These are phyloP conservation scores for Tetraodon nigroviridis DNA, from an alignment of 2,113 vertebrate genomes.

Conservation along the genomic window DNA sequence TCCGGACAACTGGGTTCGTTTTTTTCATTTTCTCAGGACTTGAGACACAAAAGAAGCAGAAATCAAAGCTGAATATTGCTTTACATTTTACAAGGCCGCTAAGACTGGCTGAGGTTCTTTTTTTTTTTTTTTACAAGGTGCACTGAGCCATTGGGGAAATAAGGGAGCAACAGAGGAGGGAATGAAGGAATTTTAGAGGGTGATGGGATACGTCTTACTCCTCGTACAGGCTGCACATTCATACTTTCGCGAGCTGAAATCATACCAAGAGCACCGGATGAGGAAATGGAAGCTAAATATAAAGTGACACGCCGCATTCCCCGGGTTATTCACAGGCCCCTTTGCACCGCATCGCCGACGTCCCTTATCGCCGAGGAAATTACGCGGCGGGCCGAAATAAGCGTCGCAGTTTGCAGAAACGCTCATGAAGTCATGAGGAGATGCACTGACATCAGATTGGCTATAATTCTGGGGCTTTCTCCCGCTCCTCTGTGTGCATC, in stretches of 20 bases:
- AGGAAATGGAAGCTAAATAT: slow-evolving; percentile 65
- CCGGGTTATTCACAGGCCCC: slow-evolving; percentile 52
- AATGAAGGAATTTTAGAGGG: slow-evolving; percentile 58
- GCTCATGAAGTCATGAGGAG: slow-evolving; percentile 38
- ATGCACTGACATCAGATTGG: slow-evolving; percentile 55
- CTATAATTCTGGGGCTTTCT: slow-evolving; percentile 45
- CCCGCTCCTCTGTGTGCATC: slow-evolving; percentile 50
- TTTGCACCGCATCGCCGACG: slow-evolving; percentile 38
- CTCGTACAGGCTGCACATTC: slow-evolving; percentile 25
- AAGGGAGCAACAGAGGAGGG: slow-evolving; percentile 53
- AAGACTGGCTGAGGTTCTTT: slow-evolving; percentile 36
- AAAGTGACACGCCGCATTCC: slow-evolving; percentile 63
- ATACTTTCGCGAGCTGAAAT: slow-evolving; percentile 39
- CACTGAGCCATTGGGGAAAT: slow-evolving; percentile 64
- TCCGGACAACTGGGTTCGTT: slow-evolving; percentile 8
- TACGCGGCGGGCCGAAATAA: slow-evolving; percentile 53
- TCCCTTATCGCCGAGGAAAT: slow-evolving; percentile 34
- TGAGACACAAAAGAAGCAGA: slow-evolving; percentile 57
- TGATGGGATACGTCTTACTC: slow-evolving; percentile 59
- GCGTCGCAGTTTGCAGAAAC: slow-evolving; percentile 55
- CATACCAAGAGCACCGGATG: slow-evolving; percentile 53
- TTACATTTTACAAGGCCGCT: slow-evolving; percentile 65
- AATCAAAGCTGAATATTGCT: slow-evolving; percentile 67
- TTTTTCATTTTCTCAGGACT: slow-evolving; percentile 37
- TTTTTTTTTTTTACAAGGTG: slow-evolving; percentile 54